Base-by-base conservation (phyloP, 2,113 vertebrate species). In the Corapipo altera region DNA sequence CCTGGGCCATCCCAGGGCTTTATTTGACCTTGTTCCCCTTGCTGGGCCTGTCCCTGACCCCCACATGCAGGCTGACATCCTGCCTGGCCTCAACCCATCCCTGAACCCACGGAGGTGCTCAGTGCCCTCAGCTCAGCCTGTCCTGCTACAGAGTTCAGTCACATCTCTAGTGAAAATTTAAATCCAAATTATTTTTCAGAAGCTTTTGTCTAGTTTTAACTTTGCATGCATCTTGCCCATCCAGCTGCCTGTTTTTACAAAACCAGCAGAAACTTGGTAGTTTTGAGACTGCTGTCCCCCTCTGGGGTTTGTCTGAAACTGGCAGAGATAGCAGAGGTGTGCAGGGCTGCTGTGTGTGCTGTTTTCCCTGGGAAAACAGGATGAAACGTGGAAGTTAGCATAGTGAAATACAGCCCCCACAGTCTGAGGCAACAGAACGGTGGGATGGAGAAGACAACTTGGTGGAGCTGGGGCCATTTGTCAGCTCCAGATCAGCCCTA, bases 51-150 rank as follows among this genome's bases (percentile, higher is more conserved):
- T 44, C 48, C 37, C 32, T 70, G 74, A 64, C 22, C 33, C 54
- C 9, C 12, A 3, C 0, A 0, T 55, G 32, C 27, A n/a, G 57
- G 22, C 24, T 86, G 57, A 30, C 0, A 1, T 70, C 46, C 65
- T 2, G 4, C 44, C 49, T 84, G 66, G 13, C 65, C 28, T 73
- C 65, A 52, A 44, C 44, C 14, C 43, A 12, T 70, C 57, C 37
- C 78, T 71, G 33, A 20, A 13, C 30, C 18, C 33, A 10, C 4
- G 5, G 57, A 64, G 20, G 33, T 65, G 21, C 39, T 19, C 0
- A 0, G 1, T 61, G 30, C 46, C 12, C 54, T 59, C 30, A 32
- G 15, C 24, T 72, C 14, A 30, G 35, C 39, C 30, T 89, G 39
- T 6, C 28, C 27, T 69, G 46, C 46, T 73, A 0, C 6, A 27